Evolutionary conservation across 2,113 vertebrate genomes (phyloP), one percentile per base, ranked within the genome.

Genomic region (Siphamia tubifer): DNA sequence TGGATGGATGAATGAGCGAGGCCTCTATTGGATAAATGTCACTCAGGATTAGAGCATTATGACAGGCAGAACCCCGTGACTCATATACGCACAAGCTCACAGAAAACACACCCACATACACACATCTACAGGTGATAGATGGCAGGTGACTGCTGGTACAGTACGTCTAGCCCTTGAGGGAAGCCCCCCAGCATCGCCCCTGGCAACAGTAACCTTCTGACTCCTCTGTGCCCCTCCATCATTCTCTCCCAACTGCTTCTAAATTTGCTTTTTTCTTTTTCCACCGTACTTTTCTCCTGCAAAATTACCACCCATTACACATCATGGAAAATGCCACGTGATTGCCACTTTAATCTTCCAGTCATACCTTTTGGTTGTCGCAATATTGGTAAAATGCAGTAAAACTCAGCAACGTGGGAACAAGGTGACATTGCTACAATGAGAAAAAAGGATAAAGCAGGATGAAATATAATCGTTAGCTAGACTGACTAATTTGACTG

Each of bases 31-130:
- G 84, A 84, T 87, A 84, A 84, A 85, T 79, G 88, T 87, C 88
- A 88, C 58, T 88, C 84, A 90, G 83, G 83, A 87, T 90, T 87
- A 88, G 68, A 82, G 71, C 54, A 17, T 80, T 84, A 78, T 86
- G 84, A 88, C 79, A 74, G 74, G 40, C 56, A 85, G 66, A 81
- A 47, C 55, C 64, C 61, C 43, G 68, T n/a, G 42, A 16, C 31
- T 21, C 27, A 45, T 24, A 54, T 40, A 34, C 40, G 16, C 52
- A 24, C 32, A 20, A 31, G 15, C 47, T 45, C 66, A 40, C 36
- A 38, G 39, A 44, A 57, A 20, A 56, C 58, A 52, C 68, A 42
- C 65, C 70, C 34, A 65, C 36, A 74, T 34, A 42, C 51, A 44
- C 31, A 38, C 47, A 32, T 66, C 36, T 61, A 75, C 72, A 80